Conservation (phyloP, 1,140 invertebrate species). For the Meloidogyne exigua region DNA sequence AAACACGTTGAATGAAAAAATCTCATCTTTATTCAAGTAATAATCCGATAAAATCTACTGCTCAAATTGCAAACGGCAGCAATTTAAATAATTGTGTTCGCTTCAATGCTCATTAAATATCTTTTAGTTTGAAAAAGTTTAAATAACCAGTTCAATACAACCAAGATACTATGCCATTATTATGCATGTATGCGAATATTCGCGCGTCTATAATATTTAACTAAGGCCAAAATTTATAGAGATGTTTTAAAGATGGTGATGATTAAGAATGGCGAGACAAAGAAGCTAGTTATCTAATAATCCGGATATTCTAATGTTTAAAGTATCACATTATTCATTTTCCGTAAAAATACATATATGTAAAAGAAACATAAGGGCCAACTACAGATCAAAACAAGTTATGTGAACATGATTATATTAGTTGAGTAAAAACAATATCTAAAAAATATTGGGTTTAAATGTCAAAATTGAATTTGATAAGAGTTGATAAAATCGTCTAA, state of each 20-base stretch:
- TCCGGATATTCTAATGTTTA: not conserved
- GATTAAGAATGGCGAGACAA: not conserved
- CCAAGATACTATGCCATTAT: too few species aligned
- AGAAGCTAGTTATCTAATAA: not conserved
- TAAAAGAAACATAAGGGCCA: not conserved
- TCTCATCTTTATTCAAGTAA: not conserved
- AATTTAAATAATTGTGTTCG: not conserved
- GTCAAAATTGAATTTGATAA: too few species aligned
- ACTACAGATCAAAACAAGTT: not conserved
- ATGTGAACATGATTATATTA: not conserved
- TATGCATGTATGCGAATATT: not conserved
- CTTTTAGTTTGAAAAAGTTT: not conserved
- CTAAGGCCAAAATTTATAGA: not conserved
- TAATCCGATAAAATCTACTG: not conserved
- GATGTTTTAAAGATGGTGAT: not conserved
- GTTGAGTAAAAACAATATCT: too few species aligned
- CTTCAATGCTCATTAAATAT: slow-evolving; percentile 1
- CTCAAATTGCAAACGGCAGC: not conserved
- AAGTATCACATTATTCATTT: not conserved
- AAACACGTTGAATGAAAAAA: not conserved
- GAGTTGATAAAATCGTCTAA: too few species aligned
- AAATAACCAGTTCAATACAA: not conserved
- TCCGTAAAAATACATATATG: not conserved
- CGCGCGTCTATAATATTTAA: not conserved
- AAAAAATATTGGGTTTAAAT: too few species aligned